phyloP scores from a whole-genome alignment of 2,888 invertebrate species.

The Melanostoma scalare region DNA sequence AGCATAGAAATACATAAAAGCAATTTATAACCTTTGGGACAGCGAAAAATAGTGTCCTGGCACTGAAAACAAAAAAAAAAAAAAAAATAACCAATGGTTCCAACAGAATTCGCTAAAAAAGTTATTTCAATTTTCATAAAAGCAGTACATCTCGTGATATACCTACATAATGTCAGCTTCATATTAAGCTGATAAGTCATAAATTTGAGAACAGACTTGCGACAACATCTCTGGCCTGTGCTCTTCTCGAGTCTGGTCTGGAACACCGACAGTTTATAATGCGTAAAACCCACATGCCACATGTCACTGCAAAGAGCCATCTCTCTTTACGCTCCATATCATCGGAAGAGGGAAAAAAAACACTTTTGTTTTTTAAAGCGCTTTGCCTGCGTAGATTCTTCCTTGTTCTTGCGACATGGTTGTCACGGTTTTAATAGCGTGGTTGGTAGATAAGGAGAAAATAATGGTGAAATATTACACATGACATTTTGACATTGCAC shows the following conservation, averaged over 20 bases:
- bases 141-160: slow-evolving; percentile 60
- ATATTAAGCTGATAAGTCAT: slow-evolving; percentile 71
- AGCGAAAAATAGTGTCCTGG: slow-evolving; percentile 28
- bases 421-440: slow-evolving; percentile 72
- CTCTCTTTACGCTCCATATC: slow-evolving; percentile 45
- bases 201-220: slow-evolving; percentile 67
- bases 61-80: not conserved
- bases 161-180: slow-evolving; percentile 58
- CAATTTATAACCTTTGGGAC: slow-evolving; percentile 39
- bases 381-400: slow-evolving; percentile 55
- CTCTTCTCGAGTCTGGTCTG: slow-evolving; percentile 23
- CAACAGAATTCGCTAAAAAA: slow-evolving; percentile 15
- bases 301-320: slow-evolving; percentile 63
- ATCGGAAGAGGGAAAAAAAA: slow-evolving; percentile 41
- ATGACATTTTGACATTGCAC: slow-evolving; percentile 72
- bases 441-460: slow-evolving; percentile 69
- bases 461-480: slow-evolving; percentile 73
- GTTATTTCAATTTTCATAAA: slow-evolving; percentile 71
- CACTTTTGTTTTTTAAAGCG: slow-evolving; percentile 27
- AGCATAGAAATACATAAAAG: slow-evolving; percentile 31
- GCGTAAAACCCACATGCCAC: slow-evolving; percentile 72
- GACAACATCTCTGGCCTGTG: slow-evolving; percentile 43
- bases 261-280: slow-evolving; percentile 66
- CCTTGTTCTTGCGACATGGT: slow-evolving; percentile 52
- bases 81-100: not conserved